phyloP scores from a whole-genome alignment of 2,888 invertebrate species.

The Apamea epomidion region DNA sequence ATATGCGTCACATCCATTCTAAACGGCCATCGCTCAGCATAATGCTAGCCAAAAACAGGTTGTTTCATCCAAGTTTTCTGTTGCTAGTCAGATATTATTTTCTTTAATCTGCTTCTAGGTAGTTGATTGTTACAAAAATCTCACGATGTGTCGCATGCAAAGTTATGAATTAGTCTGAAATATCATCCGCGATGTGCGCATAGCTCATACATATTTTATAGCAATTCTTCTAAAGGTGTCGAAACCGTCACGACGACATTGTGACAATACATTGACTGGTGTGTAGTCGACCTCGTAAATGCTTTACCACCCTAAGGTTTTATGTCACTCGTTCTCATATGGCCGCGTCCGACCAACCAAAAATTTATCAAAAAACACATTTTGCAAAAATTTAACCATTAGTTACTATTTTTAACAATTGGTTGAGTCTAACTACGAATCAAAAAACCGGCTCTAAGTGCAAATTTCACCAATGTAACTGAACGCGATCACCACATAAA shows the following conservation, averaged over 20 bases:
- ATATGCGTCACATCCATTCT: too few relatives aligned
- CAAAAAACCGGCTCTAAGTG: background rate
- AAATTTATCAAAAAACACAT: too few relatives aligned
- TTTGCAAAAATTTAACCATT: too few relatives aligned
- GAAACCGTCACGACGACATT: background rate
- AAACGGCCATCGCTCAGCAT: too few relatives aligned
- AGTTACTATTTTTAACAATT: too few relatives aligned
- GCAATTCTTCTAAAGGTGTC: slow-evolving; percentile 9
- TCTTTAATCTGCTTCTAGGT: background rate
- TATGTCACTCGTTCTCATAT: background rate
- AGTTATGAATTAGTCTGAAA: slow-evolving; percentile 26
- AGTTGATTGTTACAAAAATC: slow-evolving; percentile 18
- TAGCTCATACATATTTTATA: slow-evolving; percentile 29
- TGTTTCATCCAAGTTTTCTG: background rate
- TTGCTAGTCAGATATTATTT: background rate
- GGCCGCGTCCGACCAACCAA: background rate
- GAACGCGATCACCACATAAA: background rate
- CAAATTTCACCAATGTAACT: background rate
- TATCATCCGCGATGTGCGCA: slow-evolving; percentile 9
- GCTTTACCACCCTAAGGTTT: background rate
- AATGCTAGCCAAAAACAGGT: background rate
- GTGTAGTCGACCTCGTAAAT: background rate
- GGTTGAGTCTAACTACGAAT: too few relatives aligned
- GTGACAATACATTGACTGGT: background rate
- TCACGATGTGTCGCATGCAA: slow-evolving; percentile 12